Evolutionary conservation across 2,113 vertebrate species (phyloP), one percentile per base, ranked within the genome.

Genomic region (Syngnathus scovelli): DNA sequence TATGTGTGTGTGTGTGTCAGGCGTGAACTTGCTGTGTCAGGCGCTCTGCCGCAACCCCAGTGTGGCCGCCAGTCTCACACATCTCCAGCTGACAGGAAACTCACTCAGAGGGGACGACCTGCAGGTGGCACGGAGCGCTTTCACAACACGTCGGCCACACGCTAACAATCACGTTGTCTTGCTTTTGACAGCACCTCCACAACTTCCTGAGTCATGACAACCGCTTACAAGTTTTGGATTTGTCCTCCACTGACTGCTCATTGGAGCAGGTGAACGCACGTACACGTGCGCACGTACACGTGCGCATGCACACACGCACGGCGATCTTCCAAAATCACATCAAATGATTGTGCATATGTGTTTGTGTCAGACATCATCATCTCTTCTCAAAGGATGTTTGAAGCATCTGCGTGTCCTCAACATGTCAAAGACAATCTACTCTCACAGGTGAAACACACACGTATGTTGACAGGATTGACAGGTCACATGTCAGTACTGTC

Each of bases 1-100:
- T 23, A 1, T 23, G 27, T 3, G 27, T 33, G 13, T 68, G n/a
- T 33, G 11, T 12, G 13, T 39, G 11, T 16, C 90, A 99, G 96
- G 96, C 60, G 92, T 96, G 71, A 98, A 96, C 72, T 91, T 90
- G 88, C 92, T 99, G 84, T 93, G 92, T 76, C 94, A 95, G 87
- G 91, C 94, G 61, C 92, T 99, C 80, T 93, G 91, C 89, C 89
- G 92, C 78, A 96, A 95, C 85, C 87, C 89, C 0, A 58, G 89
- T 59, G 86, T 95, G 0, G 73, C 91, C 19, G 88, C 56, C 76
- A 86, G 91, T 0, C 95, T 99, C 5, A 78, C 85, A 18, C 91
- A 95, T 71, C 92, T 99, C 0, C 94, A 98, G 84, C 91, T 99
- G 89, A 97, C 96, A 69, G 95, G 95, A 67, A 99, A 98, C 9